phyloP scores from a whole-genome alignment of 2,888 invertebrate species.

The Sisyra terminalis region DNA sequence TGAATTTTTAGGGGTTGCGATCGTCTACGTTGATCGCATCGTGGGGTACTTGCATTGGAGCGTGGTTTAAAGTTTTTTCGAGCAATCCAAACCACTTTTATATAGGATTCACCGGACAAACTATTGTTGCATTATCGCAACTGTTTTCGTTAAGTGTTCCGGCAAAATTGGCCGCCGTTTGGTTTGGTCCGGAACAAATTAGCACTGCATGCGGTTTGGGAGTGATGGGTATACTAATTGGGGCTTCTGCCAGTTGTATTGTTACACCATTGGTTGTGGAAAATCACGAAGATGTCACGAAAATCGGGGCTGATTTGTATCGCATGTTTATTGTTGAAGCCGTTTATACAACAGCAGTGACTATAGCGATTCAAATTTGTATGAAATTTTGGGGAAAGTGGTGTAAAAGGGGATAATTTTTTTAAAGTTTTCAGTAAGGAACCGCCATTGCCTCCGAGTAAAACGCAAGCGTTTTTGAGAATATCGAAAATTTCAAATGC shows the following conservation, averaged over 20 bases:
- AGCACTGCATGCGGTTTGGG: conserved; percentile 17
- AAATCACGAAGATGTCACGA: conserved; percentile 26
- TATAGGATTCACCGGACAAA: conserved; percentile 32
- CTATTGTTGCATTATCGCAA: conserved; percentile 27
- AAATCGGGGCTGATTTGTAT: conserved; percentile 27
- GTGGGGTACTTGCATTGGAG: conserved; percentile 36
- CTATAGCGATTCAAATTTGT: conserved; percentile 35
- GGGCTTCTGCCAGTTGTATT: neutral
- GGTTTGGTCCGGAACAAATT: conserved; percentile 46
- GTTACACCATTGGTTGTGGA: neutral
- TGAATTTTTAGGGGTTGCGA: conserved; percentile 35
- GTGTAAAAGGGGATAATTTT: no score
- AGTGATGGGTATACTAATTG: neutral
- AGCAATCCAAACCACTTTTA: conserved; percentile 13
- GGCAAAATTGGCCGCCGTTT: conserved; percentile 39
- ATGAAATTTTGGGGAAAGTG: no score
- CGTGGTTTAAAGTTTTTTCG: conserved; percentile 33
- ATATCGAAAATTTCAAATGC: conserved; percentile 12
- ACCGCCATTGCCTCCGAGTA: conserved; percentile 35
- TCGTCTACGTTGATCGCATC: conserved; percentile 32
- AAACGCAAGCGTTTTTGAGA: conserved; percentile 28
- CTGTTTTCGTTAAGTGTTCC: conserved; percentile 13
- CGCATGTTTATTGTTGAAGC: conserved; percentile 20
- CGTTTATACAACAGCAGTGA: conserved; percentile 32
- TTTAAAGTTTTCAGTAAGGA: conserved; percentile 30